These are phyloP conservation scores for Drosophila eugracilis DNA, from an alignment of 1,140 invertebrate genomes.

Conservation along the genomic window DNA sequence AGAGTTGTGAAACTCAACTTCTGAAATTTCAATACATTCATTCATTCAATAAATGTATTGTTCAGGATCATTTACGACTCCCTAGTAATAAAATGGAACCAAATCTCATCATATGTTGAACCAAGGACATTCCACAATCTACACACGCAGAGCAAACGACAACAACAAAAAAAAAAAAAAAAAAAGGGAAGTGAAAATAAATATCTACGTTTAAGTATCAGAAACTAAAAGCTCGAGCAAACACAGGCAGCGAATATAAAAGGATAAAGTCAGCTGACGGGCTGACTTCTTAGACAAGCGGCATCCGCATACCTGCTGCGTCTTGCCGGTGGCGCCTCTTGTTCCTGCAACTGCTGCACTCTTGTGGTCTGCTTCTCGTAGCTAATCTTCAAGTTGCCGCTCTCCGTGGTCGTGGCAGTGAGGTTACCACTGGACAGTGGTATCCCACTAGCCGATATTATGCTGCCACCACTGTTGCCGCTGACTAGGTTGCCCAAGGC, in stretches of 20 bases:
- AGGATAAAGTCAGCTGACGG: not conserved
- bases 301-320: conserved; percentile 79
- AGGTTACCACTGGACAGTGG: conserved; percentile 37
- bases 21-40: no score
- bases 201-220: not conserved
- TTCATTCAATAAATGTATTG: no score
- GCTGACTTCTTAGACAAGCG: not conserved
- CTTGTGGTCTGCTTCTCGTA: conserved; percentile 85
- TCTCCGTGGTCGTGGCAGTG: conserved; percentile 82
- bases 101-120: not conserved
- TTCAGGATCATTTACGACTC: not conserved
- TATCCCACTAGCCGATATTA: conserved; percentile 34
- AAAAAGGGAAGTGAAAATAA: conserved; percentile 3
- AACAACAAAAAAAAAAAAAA: conserved; percentile 10
- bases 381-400: conserved; percentile 85
- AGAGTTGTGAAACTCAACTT: no score
- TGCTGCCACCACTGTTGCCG: conserved; percentile 54
- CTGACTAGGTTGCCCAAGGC: conserved; percentile 62
- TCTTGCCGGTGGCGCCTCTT: conserved; percentile 83
- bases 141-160: conserved; percentile 21
- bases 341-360: conserved; percentile 80
- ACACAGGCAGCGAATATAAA: conserved; percentile 17
- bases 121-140: not conserved
- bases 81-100: not conserved
- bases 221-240: conserved; percentile 28